These are phyloP conservation scores for Alcedo quadribrachys DNA, from an alignment of 2,797 vertebrate species.

Conservation along the genomic window DNA sequence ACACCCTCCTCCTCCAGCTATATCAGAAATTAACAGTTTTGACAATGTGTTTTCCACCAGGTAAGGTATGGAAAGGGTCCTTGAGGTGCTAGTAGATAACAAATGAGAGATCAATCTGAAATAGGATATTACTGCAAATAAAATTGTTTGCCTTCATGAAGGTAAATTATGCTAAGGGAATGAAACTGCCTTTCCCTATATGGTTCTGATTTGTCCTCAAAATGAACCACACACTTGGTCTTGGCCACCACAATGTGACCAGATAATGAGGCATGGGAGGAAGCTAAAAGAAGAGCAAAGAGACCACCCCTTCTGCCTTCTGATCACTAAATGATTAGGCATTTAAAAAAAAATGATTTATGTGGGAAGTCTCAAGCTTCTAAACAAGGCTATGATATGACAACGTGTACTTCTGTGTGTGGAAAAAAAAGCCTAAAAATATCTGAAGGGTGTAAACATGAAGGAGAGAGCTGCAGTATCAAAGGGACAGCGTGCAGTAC, in stretches of 20 bases:
- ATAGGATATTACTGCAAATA: not conserved
- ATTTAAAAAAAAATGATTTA: conserved; percentile 47
- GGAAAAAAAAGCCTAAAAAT: conserved; percentile 40
- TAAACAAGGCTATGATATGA: conserved; percentile 18
- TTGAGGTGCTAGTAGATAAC: not conserved
- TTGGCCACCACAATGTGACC: not conserved
- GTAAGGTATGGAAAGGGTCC: not conserved
- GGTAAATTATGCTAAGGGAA: not conserved
- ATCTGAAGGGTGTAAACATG: conserved; percentile 67
- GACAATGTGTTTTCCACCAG: not conserved
- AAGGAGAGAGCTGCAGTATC: conserved; percentile 31
- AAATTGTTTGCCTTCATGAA: not conserved
- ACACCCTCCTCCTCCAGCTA: not conserved
- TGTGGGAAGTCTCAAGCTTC: conserved; percentile 36
- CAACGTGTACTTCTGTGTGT: not conserved
- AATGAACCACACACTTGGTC: not conserved
- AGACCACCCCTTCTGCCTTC: conserved; percentile 14
- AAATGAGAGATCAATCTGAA: not conserved
- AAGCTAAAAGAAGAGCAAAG: not conserved
- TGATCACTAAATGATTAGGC: conserved; percentile 31
- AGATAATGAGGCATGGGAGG: not conserved
- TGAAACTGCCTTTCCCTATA: not conserved
- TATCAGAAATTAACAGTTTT: conserved; percentile 11
- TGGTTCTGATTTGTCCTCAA: not conserved
- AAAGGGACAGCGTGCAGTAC: not conserved